Base-by-base conservation (phyloP, 2,888 invertebrate species). In the Dryobotodes eremita region DNA sequence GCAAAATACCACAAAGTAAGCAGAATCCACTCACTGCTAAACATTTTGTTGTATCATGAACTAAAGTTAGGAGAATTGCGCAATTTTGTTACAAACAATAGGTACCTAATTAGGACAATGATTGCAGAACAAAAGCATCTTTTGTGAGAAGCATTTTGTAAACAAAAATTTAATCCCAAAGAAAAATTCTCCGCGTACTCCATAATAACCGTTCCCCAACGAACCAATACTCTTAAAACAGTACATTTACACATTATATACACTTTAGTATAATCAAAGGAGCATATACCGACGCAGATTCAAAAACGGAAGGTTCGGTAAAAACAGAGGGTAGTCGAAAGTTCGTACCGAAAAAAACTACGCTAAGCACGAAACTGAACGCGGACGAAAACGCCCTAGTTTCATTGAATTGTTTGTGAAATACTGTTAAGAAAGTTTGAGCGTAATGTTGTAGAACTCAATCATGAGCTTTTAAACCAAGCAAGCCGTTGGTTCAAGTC, bases 331-430 rank as follows among this genome's bases (percentile, higher is more conserved):
- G 85, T 86, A 82, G 89, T 89, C 80, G 84, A 81, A 82, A 81
- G 86, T 83, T 86, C 80, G 84, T 84, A 86, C 82, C 73, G 59
- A 87, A 90, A 92, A 91, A 79, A 84, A 77, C 78, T 77, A 71
- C 70, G 75, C 84, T 86, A 80, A 90, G 86, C 89, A 81, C 72
- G 86, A 84, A 88, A 86, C 85, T 80, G 85, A 85, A 74, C 82
- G 77, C 84, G 79, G 86, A 89, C 88, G 89, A 89, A 90, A 92
- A 90, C 83, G 88, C 76, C 79, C 82, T 80, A 84, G 87, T 86
- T 86, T 82, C 84, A 83, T 82, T 88, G 86, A 87, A 89, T 85
- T 87, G 83, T 74, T 80, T 80, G 71, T n/a, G 73, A 88, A 86
- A 87, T 17, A 90, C 82, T 20, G 85, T 0, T 57, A 0, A 0